Evolutionary conservation across 2,797 vertebrate genomes (phyloP).

Genomic region (Falco rusticolus): DNA sequence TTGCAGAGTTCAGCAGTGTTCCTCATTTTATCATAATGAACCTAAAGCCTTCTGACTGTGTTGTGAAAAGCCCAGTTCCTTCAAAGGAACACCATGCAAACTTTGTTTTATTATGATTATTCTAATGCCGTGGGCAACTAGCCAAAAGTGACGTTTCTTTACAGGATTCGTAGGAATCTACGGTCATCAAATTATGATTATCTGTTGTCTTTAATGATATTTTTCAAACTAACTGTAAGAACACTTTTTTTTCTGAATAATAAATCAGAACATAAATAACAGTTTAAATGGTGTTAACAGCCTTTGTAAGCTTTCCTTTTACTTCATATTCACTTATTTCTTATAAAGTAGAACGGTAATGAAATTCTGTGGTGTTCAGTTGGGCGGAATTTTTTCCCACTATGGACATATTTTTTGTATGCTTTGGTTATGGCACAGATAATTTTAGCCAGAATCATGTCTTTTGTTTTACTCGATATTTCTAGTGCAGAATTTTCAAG

Average conservation of each 20-base stretch:
- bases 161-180: not conserved
- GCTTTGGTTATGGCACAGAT: not conserved
- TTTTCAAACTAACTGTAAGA: not conserved
- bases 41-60: not conserved
- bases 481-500: not conserved
- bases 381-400: not conserved
- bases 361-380: not conserved
- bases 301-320: not conserved
- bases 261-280: not conserved
- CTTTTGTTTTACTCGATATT: not conserved
- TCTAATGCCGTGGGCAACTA: not conserved
- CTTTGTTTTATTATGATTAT: not conserved
- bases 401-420: not conserved
- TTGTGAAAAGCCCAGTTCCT: not conserved
- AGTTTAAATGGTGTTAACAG: not conserved
- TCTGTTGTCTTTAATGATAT: not conserved
- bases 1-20: not conserved
- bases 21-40: accelerated
- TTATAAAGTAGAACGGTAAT: not conserved
- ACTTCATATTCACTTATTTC: not conserved
- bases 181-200: not conserved
- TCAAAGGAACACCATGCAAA: accelerated
- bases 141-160: not conserved
- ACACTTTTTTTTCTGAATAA: not conserved
- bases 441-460: not conserved